Base-by-base conservation (phyloP, 1,140 invertebrate genomes). In the Alviniconcha marisindica region DNA sequence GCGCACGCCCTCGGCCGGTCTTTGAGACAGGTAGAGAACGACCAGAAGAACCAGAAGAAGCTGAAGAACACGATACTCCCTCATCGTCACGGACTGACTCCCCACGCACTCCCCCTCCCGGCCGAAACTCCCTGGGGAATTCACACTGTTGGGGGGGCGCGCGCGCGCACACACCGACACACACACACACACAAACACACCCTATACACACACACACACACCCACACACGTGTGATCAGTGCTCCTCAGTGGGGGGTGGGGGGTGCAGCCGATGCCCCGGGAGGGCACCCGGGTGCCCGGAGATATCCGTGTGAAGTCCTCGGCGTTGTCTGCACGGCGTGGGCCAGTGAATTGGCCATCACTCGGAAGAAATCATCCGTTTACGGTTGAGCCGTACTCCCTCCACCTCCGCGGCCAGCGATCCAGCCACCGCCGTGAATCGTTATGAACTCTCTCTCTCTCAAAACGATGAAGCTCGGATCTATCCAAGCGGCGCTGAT, bases 1-100 rank as follows among this genome's bases (percentile, higher is more conserved):
- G 48, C 77, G 77, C 44, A 78, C 77, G 28, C 77, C 77, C 54
- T 78, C 77, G 14, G 77, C 77, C n/a, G 77, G 56, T 60, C 51
- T 78, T 24, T 36, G 77, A 31, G 77, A 21, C 15, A 78, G 77
- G 54, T 78, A 54, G 24, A 78, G 77, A 14, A 51, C 77, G 44
- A 78, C 36, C 28, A 78, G 31, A 2, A 78, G 28, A 31, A 56
- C 77, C 77, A 78, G 77, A 51, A 78, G 44, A 24, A 78, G 28
- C 54, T 78, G 77, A 24, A 78, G 14, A 51, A 78, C 77, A 12
- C 51, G 77, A 18, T 60, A 31, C 77, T 78, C 48, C 51, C 54
- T 54, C 77, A 78, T 63, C 77, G 51, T 78, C 36, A 21, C 38
- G 1, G n/a, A n/a, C n/a, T n/a, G n/a, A n/a, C n/a, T n/a, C 60